Conservation (phyloP, 2,888 invertebrate species). For the Epirrhoe tristata region DNA sequence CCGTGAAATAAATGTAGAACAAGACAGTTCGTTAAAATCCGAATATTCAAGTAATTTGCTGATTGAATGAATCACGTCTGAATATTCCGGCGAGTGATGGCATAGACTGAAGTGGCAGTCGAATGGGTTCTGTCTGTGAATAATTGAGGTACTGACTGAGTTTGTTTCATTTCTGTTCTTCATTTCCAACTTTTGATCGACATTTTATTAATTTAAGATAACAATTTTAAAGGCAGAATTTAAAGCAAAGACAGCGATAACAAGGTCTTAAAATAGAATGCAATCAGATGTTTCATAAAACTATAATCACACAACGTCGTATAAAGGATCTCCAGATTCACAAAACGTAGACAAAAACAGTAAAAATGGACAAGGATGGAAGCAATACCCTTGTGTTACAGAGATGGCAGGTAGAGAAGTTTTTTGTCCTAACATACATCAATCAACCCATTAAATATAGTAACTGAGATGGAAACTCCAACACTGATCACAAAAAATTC, state of each 20-base stretch:
- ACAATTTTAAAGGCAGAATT: not conserved
- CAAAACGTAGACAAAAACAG: constrained; percentile 32
- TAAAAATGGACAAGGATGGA: constrained; percentile 48
- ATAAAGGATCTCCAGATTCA: constrained; percentile 2
- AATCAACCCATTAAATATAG: constrained; percentile 51
- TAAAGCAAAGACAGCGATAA: not conserved
- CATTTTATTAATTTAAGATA: not conserved
- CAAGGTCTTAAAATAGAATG: not conserved
- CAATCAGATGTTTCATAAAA: not conserved
- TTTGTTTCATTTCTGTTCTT: constrained; percentile 25
- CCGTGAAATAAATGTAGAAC: constrained; percentile 40
- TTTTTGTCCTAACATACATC: constrained; percentile 60
- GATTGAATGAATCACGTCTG: constrained; percentile 43
- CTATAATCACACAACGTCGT: not conserved
- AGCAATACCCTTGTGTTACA: constrained; percentile 53
- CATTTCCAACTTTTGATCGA: constrained; percentile 2
- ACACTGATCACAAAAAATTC: constrained; percentile 49
- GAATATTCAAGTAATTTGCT: constrained; percentile 37
- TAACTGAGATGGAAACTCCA: constrained; percentile 61
- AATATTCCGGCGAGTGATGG: constrained; percentile 37
- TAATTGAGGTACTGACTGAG: constrained; percentile 36
- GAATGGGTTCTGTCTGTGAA: constrained; percentile 38
- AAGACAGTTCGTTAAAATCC: constrained; percentile 30
- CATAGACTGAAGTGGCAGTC: constrained; percentile 30
- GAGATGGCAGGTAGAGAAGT: constrained; percentile 57